Base-by-base conservation (phyloP, 2,888 invertebrate genomes). In the Agrochola litura region DNA sequence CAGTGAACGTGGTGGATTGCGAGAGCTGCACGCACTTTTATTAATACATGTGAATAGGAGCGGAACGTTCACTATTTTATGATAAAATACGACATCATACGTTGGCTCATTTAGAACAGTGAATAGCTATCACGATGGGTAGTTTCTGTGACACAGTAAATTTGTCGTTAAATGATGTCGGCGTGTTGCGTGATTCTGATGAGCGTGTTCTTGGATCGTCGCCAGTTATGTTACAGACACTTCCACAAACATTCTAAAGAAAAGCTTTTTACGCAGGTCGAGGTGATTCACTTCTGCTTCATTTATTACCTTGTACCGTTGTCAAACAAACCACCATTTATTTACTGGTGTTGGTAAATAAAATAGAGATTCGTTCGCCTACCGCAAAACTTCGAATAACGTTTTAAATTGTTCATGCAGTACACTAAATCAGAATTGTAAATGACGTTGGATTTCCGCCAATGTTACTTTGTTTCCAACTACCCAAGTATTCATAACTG, bases 401-500 rank as follows among this genome's bases (percentile, higher is more conserved):
- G 89, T 92, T 93, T 92, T 90, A 91, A 94, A 94, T 93, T 91
- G 93, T 91, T 92, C 92, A 91, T 94, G 92, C 94, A 90, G 92
- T 92, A 84, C 89, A 92, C 91, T 93, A 93, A 94, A 95, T 94
- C 93, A 93, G 92, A 94, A 94, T 93, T 94, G 93, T 94, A 94
- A 94, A 94, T 93, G 93, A 91, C 90, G 90, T 95, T 96, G 95
- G 95, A 95, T 93, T 92, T 91, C 92, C 91, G 95, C 96, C 96
- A 96, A 95, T 91, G 92, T 92, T 93, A 93, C 92, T 95, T 93
- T 94, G 94, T 94, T 93, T 91, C 92, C 92, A 92, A 94, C 92
- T 91, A 92, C 90, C 87, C 89, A 88, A 90, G 90, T 89, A 92
- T 92, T 91, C 91, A 92, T 93, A 91, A 91, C 91, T 91, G 91